Conservation (phyloP, 2,888 invertebrate species). For the Disparrhopalites patrizii region DNA sequence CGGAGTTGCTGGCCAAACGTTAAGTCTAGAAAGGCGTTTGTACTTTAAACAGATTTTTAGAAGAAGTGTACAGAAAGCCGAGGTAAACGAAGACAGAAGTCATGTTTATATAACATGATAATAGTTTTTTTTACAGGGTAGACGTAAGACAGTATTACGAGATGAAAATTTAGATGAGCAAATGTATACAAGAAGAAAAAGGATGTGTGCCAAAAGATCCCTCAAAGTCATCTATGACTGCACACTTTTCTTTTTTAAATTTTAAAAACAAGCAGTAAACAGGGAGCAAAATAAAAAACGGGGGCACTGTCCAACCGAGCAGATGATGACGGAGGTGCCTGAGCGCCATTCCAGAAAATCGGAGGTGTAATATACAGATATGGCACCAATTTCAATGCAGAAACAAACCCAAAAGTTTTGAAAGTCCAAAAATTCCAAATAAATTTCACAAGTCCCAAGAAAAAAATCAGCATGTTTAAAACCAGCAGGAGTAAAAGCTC, state of each 20-base stretch:
- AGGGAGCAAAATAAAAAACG: no score
- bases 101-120: no score
- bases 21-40: background rate
- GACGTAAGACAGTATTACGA: no score
- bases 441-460: background rate
- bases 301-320: slow-evolving; percentile 21
- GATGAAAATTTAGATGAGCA: no score
- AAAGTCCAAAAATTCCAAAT: background rate
- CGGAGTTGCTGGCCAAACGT: background rate
- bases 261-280: no score
- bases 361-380: background rate
- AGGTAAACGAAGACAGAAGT: no score
- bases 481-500: no score
- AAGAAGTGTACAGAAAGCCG: no score
- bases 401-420: no score
- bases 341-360: slow-evolving; percentile 2
- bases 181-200: background rate
- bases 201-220: slow-evolving; percentile 21
- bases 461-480: background rate
- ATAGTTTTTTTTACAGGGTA: no score
- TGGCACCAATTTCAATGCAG: background rate
- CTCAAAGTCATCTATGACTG: slow-evolving; percentile 26
- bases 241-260: no score
- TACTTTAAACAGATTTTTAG: background rate
- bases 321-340: slow-evolving; percentile 19